Base-by-base conservation (phyloP, 2,888 invertebrate species). In the Meandrusa payeni region DNA sequence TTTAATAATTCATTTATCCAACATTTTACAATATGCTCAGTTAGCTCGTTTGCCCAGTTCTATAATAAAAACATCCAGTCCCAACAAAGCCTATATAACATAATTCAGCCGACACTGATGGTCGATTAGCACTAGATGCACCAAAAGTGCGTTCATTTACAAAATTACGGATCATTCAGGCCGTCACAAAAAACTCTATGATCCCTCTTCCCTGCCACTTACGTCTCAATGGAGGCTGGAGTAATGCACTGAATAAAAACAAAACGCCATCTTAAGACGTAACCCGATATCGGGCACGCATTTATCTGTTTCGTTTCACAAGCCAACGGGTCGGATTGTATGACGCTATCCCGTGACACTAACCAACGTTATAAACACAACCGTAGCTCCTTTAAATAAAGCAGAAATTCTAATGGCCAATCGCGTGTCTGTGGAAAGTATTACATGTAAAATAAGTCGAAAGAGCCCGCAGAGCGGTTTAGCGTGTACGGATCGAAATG, bases 261-360 rank as follows among this genome's bases (percentile, higher is more conserved):
- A 59, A 62, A 59, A 61, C 59, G 56, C 44, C 45, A 52, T 59
- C 58, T 57, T 57, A 52, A 66, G 64, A 62, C 57, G 83, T 72
- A 81, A 86, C 76, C 62, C 65, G 76, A 86, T 83, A 83, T 74
- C 64, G 66, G 59, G 63, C 69, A 75, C 69, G 76, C 78, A 77
- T 79, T 77, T 78, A 79, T 80, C 78, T 75, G 77, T 74, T 75
- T 70, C 76, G 72, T 78, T 78, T 80, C 72, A 77, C 76, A 69
- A 75, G 54, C 77, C 74, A 76, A 64, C 69, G 73, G 57, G 51
- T 68, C 68, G 78, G 75, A 78, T 83, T 72, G 70, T 70, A 75
- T 85, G 76, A 78, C 82, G 78, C 66, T 71, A 70, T 70, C 70
- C 68, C 64, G 66, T 60, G 50, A 48, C 52, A 39, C 6, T 13